These are phyloP conservation scores for Rhinatrema bivittatum DNA, from an alignment of 2,797 vertebrate genomes.

Conservation along the genomic window DNA sequence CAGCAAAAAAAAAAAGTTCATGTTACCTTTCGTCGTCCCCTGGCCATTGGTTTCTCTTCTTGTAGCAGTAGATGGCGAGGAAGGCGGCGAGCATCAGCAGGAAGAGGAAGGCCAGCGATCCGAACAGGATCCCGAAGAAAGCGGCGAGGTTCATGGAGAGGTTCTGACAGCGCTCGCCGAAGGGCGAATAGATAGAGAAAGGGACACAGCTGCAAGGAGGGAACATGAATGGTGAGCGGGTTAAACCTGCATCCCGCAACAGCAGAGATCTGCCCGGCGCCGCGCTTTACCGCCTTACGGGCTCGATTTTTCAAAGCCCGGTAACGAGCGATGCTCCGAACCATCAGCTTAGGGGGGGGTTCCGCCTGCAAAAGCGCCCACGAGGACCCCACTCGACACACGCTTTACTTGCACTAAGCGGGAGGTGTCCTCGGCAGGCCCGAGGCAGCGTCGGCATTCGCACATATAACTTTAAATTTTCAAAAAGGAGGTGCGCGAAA, in stretches of 20 bases:
- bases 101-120: conserved; percentile 39
- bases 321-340: too few relatives aligned
- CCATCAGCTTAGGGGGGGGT: too few relatives aligned
- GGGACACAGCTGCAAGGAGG: conserved; percentile 38
- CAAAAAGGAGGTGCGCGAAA: too few relatives aligned
- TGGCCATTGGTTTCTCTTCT: background rate
- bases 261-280: background rate
- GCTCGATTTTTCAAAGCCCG: too few relatives aligned
- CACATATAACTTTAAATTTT: too few relatives aligned
- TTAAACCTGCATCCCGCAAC: background rate
- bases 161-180: conserved; percentile 19
- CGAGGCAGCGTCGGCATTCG: too few relatives aligned
- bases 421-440: too few relatives aligned
- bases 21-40: background rate
- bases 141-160: conserved; percentile 32
- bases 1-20: background rate
- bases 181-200: conserved; percentile 41
- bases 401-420: too few relatives aligned
- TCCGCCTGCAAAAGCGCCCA: too few relatives aligned
- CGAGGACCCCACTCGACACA: too few relatives aligned
- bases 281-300: too few relatives aligned
- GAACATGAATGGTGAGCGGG: rapidly evolving
- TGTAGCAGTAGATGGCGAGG: conserved; percentile 3
- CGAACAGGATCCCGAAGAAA: conserved; percentile 51
- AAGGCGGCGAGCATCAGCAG: conserved; percentile 19